Evolutionary conservation across 2,888 invertebrate species (phyloP).

Genomic region (Acleris emargana): DNA sequence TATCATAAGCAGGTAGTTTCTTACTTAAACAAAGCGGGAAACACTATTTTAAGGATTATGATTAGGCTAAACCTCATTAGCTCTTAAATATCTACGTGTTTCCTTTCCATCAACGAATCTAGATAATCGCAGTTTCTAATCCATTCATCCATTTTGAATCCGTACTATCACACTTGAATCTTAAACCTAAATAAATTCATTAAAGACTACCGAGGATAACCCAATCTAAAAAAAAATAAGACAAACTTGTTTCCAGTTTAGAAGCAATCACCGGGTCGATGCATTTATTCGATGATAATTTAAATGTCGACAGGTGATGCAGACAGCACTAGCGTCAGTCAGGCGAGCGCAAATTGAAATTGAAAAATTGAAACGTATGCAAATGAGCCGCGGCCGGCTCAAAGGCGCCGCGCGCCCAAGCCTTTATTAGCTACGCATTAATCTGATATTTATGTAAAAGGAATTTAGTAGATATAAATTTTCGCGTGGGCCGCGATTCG

Average conservation of each 20-base stretch:
- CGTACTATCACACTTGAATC: too few species aligned
- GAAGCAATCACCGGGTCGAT: conserved; percentile 31
- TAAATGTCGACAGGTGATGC: conserved; percentile 55
- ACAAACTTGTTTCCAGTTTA: conserved; percentile 9
- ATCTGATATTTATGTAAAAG: conserved; percentile 57
- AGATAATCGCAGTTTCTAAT: too few species aligned
- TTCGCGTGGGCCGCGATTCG: too few species aligned
- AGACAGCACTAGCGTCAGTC: conserved; percentile 60
- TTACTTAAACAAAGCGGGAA: too few species aligned
- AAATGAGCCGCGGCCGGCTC: conserved; percentile 66
- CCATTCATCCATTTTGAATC: too few species aligned
- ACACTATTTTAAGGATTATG: too few species aligned
- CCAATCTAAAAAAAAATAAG: background rate
- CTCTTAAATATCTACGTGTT: too few species aligned
- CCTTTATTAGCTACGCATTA: conserved; percentile 67
- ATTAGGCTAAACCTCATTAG: too few species aligned
- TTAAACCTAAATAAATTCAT: too few species aligned
- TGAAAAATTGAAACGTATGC: conserved; percentile 77
- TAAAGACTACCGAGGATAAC: too few species aligned
- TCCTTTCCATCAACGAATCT: too few species aligned
- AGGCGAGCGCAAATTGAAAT: conserved; percentile 65
- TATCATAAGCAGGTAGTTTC: too few species aligned
- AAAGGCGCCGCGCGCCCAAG: conserved; percentile 66
- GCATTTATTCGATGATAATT: conserved; percentile 43
- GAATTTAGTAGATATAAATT: conserved; percentile 50